phyloP scores from a whole-genome alignment of 1,140 invertebrate genomes.

The Brachionus manjavacas region DNA sequence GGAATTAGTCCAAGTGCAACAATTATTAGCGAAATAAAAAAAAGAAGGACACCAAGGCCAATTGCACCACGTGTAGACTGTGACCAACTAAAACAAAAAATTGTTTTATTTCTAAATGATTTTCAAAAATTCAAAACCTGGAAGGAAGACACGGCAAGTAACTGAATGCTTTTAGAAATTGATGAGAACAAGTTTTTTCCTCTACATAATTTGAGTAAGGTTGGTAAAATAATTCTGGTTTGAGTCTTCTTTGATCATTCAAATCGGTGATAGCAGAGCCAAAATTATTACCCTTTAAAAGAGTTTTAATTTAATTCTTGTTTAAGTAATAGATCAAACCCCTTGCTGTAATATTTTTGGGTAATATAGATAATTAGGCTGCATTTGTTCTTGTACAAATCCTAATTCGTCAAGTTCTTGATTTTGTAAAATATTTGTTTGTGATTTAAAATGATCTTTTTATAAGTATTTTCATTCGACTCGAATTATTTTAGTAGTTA shows the following conservation, averaged over 20 bases:
- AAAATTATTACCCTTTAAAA: slow-evolving; percentile 1
- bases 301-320: neutral
- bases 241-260: neutral
- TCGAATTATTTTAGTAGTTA: slow-evolving; percentile 9
- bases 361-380: slow-evolving; percentile 4
- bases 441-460: neutral
- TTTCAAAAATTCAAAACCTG: neutral
- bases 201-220: neutral
- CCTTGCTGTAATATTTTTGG: neutral
- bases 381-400: neutral
- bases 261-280: neutral
- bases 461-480: neutral
- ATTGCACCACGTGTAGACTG: neutral
- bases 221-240: slow-evolving; percentile 8
- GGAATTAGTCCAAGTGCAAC: neutral
- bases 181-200: neutral
- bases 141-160: neutral
- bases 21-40: neutral
- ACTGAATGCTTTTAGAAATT: slow-evolving; percentile 9
- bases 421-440: neutral
- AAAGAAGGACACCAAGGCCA: neutral
- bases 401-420: neutral
- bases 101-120: neutral
- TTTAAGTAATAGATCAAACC: neutral
- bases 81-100: neutral